These are phyloP conservation scores for Dendrolimus kikuchii DNA, from an alignment of 1,140 invertebrate species.

Conservation along the genomic window DNA sequence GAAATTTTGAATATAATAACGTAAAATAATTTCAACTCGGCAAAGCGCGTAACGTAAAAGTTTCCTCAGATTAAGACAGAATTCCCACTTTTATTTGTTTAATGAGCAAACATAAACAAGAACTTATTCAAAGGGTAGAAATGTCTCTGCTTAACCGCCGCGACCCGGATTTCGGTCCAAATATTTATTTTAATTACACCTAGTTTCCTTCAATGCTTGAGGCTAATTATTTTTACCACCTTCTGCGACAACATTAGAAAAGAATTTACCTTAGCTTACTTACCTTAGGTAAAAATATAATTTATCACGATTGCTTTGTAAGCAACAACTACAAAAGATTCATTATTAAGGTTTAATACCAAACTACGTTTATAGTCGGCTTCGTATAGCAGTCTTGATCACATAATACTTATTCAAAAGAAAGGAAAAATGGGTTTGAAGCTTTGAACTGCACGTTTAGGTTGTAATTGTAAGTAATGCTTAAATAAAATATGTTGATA, in stretches of 20 bases:
- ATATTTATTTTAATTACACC: conserved; percentile 70
- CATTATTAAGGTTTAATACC: no score
- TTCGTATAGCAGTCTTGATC: no score
- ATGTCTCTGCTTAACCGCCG: conserved; percentile 58
- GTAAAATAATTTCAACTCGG: conserved; percentile 18
- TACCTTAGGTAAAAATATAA: not conserved
- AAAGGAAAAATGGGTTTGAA: no score
- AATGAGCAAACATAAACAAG: conserved; percentile 65
- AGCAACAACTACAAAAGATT: no score
- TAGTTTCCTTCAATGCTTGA: conserved; percentile 40
- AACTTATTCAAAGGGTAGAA: conserved; percentile 64
- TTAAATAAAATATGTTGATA: no score
- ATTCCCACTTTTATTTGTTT: conserved; percentile 63
- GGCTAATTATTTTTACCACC: conserved; percentile 38
- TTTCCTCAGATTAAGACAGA: conserved; percentile 40
- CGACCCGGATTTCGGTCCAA: conserved; percentile 59
- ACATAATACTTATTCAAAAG: no score
- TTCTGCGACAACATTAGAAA: conserved; percentile 33
- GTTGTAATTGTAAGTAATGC: no score
- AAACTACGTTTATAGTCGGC: no score
- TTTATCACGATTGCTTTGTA: no score
- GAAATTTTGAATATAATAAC: conserved; percentile 16
- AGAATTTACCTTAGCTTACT: conserved; percentile 19
- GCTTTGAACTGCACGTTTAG: no score
- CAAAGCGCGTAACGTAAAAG: conserved; percentile 26